Conservation (phyloP, 2,888 invertebrate species). For the Erpobdella octoculata region DNA sequence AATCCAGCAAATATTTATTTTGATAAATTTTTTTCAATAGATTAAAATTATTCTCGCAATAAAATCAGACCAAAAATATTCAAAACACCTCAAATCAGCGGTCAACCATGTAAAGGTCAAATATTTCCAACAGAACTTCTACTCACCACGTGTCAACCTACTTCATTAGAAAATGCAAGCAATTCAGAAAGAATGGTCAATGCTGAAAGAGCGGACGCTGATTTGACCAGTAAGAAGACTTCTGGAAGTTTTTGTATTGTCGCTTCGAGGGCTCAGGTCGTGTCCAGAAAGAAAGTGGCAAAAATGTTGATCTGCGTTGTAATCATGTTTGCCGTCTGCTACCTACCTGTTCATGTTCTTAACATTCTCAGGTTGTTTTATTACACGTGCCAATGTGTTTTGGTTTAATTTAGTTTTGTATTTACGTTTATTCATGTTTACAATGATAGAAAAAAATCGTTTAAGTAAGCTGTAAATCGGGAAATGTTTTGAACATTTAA, state of each 20-base stretch:
- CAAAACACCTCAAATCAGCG: not conserved
- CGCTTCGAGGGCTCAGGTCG: slow-evolving; percentile 29
- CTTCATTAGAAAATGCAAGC: too few relatives aligned
- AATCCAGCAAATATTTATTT: too few relatives aligned
- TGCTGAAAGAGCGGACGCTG: not conserved
- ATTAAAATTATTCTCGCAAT: not conserved
- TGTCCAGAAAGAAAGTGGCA: slow-evolving; percentile 67
- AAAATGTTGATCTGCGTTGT: slow-evolving; percentile 90
- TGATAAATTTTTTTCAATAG: not conserved
- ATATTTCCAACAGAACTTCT: not conserved
- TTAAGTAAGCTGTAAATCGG: too few relatives aligned
- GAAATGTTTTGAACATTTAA: too few relatives aligned
- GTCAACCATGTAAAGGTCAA: not conserved
- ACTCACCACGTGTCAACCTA: too few relatives aligned
- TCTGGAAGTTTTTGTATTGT: not conserved
- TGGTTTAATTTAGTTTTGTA: too few relatives aligned
- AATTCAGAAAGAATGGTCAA: too few relatives aligned
- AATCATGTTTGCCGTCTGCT: slow-evolving; percentile 80
- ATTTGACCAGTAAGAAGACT: too few relatives aligned
- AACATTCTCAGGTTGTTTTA: slow-evolving; percentile 44
- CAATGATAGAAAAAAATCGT: too few relatives aligned
- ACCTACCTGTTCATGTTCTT: slow-evolving; percentile 78
- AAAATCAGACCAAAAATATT: not conserved
- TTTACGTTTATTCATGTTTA: too few relatives aligned
- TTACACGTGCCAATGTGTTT: too few relatives aligned